These are phyloP conservation scores for Idaea dimidiata DNA, from an alignment of 2,888 invertebrate genomes.

Conservation along the genomic window DNA sequence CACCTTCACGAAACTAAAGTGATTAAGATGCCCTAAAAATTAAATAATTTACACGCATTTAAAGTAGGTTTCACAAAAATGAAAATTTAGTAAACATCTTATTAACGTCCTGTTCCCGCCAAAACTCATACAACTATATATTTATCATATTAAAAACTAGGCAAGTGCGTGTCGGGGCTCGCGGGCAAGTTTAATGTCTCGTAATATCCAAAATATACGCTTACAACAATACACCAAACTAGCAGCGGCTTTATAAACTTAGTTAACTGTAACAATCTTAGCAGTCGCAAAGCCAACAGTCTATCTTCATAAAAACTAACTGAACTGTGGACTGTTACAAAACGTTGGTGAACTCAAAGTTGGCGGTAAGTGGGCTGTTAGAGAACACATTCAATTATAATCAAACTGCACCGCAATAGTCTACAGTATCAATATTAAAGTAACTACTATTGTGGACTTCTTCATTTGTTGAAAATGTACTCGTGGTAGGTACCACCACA, in stretches of 20 bases:
- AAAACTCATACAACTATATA: too few relatives aligned
- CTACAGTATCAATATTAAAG: constrained; percentile 60
- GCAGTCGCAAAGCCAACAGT: not conserved
- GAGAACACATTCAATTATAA: constrained; percentile 53
- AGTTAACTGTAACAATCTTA: not conserved
- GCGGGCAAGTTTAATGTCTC: too few relatives aligned
- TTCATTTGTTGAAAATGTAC: not conserved
- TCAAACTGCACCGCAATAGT: constrained; percentile 49
- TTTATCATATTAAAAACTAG: too few relatives aligned
- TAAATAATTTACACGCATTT: too few relatives aligned
- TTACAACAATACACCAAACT: not conserved
- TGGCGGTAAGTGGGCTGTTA: constrained; percentile 12
- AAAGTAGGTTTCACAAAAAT: too few relatives aligned
- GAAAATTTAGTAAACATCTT: too few relatives aligned
- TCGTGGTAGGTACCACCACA: too few relatives aligned
- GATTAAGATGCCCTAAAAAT: too few relatives aligned
- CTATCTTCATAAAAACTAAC: not conserved
- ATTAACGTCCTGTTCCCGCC: too few relatives aligned
- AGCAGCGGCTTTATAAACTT: not conserved
- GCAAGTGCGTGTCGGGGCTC: too few relatives aligned
- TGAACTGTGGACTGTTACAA: constrained; percentile 10
- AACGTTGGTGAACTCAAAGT: constrained; percentile 15
- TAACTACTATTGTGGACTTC: constrained; percentile 32
- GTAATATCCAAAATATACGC: not conserved
- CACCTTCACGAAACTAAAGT: too few relatives aligned